A percentile compares a stretch with the other conserved stretches of the same genome.
Conservation (phyloP, 1,140 invertebrate species). For the Aphelenchoides fujianensis region DNA sequence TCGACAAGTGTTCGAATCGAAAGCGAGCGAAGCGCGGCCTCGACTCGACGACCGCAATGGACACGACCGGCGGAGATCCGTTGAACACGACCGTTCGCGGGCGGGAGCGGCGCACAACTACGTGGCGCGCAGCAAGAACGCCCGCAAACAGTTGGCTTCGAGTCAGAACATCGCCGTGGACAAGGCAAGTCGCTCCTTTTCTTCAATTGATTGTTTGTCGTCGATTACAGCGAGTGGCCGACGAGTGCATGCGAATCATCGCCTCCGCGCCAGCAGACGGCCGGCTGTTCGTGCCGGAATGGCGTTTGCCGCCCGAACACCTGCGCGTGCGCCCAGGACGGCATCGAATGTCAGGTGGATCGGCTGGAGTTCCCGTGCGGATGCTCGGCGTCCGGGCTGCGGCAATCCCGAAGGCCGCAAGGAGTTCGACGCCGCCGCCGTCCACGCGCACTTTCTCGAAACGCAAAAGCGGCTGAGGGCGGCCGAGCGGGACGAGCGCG, state of each 20-base stretch:
- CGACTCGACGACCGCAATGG: background rate
- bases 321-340: background rate
- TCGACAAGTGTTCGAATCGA: background rate
- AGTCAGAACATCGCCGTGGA: background rate
- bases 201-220: background rate
- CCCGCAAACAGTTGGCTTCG: background rate
- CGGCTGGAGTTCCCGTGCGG: conserved; percentile 2
- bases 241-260: conserved; percentile 6
- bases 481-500: background rate
- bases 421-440: background rate
- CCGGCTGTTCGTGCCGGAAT: conserved; percentile 5
- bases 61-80: too few relatives aligned
- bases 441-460: background rate
- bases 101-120: too few relatives aligned
- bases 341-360: conserved; percentile 11
- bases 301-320: background rate
- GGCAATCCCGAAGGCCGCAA: conserved; percentile 7
- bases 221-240: background rate
- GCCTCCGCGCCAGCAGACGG: background rate
- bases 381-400: conserved; percentile 3
- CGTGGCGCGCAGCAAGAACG: background rate
- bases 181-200: conserved; percentile 13
- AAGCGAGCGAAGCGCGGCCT: background rate
- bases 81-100: too few relatives aligned
- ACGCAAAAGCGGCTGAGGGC: background rate